A percentile compares a stretch with the other conserved stretches of the same genome.
Evolutionary conservation across 2,888 invertebrate genomes (phyloP).

Genomic region (Pseudoips prasinana): DNA sequence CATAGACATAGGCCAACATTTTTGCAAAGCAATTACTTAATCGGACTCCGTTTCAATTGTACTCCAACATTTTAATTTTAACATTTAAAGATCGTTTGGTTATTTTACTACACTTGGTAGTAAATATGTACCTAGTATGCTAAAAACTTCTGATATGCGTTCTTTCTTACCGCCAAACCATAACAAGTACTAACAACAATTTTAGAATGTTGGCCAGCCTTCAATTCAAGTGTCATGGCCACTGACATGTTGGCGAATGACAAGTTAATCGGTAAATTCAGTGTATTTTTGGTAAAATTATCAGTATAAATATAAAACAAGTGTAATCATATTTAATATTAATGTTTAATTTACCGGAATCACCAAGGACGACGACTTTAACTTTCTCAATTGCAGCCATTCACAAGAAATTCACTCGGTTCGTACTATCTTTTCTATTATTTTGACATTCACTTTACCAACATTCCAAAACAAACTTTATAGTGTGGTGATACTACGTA

Average conservation of each 20-base stretch:
- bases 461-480: slow-evolving; percentile 13
- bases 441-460: slow-evolving; percentile 49
- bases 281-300: slow-evolving; percentile 28
- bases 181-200: slow-evolving; percentile 5
- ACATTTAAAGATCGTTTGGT: too few relatives aligned
- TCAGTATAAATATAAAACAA: slow-evolving; percentile 24
- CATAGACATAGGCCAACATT: too few relatives aligned
- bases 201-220: slow-evolving; percentile 51
- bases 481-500: slow-evolving; percentile 11
- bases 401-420: slow-evolving; percentile 43
- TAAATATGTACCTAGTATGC: too few relatives aligned
- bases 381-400: slow-evolving; percentile 95
- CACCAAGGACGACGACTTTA: slow-evolving; percentile 94
- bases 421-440: slow-evolving; percentile 56
- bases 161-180: slow-evolving; percentile 37
- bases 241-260: slow-evolving; percentile 57
- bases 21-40: too few relatives aligned
- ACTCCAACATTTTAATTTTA: too few relatives aligned
- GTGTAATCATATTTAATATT: slow-evolving; percentile 35
- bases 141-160: too few relatives aligned
- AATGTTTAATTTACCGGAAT: slow-evolving; percentile 86
- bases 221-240: slow-evolving; percentile 61
- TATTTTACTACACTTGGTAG: too few relatives aligned
- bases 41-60: too few relatives aligned
- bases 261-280: slow-evolving; percentile 36